Base-by-base conservation (phyloP, 1,140 invertebrate species). In the Zaprionus inermis region DNA sequence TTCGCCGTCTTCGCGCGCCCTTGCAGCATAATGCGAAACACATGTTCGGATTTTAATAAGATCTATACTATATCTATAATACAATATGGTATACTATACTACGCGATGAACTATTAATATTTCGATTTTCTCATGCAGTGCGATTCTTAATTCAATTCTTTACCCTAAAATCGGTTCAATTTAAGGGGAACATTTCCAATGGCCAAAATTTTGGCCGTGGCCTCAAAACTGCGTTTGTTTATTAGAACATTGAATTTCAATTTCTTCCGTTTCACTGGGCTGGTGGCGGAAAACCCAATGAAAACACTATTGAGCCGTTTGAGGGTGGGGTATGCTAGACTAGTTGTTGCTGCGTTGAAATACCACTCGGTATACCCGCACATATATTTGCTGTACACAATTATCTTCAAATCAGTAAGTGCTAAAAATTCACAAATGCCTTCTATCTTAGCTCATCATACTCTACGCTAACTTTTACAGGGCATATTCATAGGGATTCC, bases 161-260 rank as follows among this genome's bases (percentile, higher is more conserved):
- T 46, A 46, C 24, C 24, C 44, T 46, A 10, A 20, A 18, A 32
- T 11, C 32, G 7, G 18, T 32, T 12, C 38, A 49, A 49, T 22
- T 49, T 12, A 49, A 49, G 11, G 44, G 44, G 44, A 49, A 49
- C 44, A 22, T 57, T 70, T 84, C 10, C 41, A 59, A 60, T 36
- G 20, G 30, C 24, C 54, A 65, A 58, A 76, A 76, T 14, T 67
- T 64, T 67, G 57, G 38, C 57, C 63, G 7, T 81, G 67, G 72
- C 78, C 76, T 51, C 36, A 54, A 71, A 73, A 73, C 63, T 63
- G 57, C 57, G 46, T 59, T 81, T 51, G 61, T 57, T 57, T 59
- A 80, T 74, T 20, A 20, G 70, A 84, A 72, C 83, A 84, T 69
- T 59, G 61, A 72, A 73, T 60, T 76, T 83, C 63, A 54, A 72